A percentile compares a stretch with the other conserved stretches of the same genome.
These are phyloP conservation scores for Eurypyga helias DNA, from an alignment of 2,113 vertebrate genomes.

Conservation along the genomic window DNA sequence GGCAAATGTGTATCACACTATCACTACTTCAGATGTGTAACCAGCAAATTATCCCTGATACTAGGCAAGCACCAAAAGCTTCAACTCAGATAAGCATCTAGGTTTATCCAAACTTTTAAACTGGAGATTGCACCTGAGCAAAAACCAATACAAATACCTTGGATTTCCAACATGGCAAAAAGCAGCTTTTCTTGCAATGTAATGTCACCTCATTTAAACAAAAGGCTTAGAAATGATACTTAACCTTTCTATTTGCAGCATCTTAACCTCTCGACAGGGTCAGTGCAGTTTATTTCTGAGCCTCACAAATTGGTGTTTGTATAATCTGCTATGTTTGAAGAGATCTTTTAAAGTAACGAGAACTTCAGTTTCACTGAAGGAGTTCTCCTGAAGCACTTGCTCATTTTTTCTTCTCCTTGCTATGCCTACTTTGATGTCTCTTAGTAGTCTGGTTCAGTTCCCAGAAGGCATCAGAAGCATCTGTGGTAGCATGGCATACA, in stretches of 20 bases:
- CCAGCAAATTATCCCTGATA: not conserved
- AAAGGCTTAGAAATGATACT: not conserved
- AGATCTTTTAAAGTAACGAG: not conserved
- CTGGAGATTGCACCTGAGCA: not conserved
- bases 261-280: not conserved
- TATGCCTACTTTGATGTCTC: not conserved
- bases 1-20: not conserved
- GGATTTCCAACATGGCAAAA: not conserved
- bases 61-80: not conserved
- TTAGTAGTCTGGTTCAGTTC: not conserved
- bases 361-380: not conserved
- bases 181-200: not conserved
- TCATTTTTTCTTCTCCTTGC: not conserved
- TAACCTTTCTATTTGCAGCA: not conserved
- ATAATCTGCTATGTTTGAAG: not conserved
- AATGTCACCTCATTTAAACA: not conserved
- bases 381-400: not conserved
- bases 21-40: not conserved
- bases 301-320: not conserved
- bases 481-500: not conserved
- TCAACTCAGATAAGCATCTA: not conserved
- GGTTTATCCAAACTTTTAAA: not conserved
- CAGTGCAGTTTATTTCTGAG: not conserved
- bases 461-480: not conserved
- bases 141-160: not conserved